These are phyloP conservation scores for Odontesthes bonariensis DNA, from an alignment of 2,113 vertebrate genomes.

Conservation along the genomic window DNA sequence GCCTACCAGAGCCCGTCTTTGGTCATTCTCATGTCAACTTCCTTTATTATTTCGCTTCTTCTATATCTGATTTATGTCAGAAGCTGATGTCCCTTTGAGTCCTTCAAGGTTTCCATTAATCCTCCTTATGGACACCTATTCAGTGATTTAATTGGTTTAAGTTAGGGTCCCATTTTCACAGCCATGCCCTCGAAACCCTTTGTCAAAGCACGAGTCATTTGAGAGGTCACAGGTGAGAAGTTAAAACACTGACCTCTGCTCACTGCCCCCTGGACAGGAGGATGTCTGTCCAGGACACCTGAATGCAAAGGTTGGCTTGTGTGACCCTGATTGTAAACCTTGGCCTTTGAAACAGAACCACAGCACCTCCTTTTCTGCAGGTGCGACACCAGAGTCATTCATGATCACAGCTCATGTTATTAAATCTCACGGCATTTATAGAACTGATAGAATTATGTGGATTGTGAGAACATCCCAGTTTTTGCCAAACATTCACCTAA, in stretches of 20 bases:
- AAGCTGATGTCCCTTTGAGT: conserved; percentile 51
- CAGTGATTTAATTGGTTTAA: conserved; percentile 70
- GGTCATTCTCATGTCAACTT: conserved; percentile 10
- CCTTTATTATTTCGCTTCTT: conserved; percentile 7
- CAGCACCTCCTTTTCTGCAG: conserved; percentile 17
- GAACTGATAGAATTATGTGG: conserved; percentile 16
- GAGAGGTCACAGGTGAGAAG: conserved; percentile 44
- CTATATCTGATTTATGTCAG: conserved; percentile 43
- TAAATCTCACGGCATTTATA: conserved; percentile 29
- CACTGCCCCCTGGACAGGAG: conserved; percentile 37
- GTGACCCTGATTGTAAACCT: conserved; percentile 6
- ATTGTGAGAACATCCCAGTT: conserved; percentile 9
- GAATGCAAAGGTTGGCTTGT: conserved; percentile 4
- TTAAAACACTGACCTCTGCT: conserved; percentile 33
- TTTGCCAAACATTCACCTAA: background rate
- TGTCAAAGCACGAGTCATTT: conserved; percentile 32
- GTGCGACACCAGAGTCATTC: conserved; percentile 10
- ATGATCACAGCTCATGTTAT: conserved; percentile 8
- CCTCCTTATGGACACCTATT: conserved; percentile 58
- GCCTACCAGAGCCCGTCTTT: background rate
- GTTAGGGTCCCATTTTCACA: conserved; percentile 21
- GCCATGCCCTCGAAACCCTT: conserved; percentile 15
- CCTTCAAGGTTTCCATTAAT: conserved; percentile 43
- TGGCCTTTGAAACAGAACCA: conserved; percentile 7
- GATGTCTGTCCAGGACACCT: background rate